phyloP scores from a whole-genome alignment of 2,113 vertebrate genomes.

The Oreocharis arfaki region DNA sequence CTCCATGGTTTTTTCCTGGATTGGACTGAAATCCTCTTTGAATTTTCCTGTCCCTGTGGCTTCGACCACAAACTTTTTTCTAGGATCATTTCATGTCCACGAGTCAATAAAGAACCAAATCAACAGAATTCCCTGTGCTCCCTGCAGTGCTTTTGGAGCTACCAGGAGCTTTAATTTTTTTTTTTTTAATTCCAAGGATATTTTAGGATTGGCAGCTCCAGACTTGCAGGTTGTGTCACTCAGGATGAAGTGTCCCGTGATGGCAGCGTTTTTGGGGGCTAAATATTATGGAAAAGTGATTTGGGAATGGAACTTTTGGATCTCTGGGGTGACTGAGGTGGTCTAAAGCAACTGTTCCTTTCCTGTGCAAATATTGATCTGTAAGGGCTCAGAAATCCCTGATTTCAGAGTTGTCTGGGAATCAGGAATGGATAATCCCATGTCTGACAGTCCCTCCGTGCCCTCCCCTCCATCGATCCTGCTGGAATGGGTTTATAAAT shows the following conservation, averaged over 20 bases:
- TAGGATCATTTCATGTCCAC: background rate
- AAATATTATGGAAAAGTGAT: background rate
- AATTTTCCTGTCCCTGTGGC: background rate
- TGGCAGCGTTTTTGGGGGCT: background rate
- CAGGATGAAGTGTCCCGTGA: background rate
- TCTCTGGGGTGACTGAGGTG: background rate
- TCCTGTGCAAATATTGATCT: background rate
- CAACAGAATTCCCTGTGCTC: background rate
- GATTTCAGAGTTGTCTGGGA: background rate
- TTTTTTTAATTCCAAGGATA: background rate
- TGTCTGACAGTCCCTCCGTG: background rate
- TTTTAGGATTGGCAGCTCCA: background rate
- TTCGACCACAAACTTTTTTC: background rate
- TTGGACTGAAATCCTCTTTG: background rate
- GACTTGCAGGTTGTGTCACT: background rate
- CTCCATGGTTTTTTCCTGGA: background rate
- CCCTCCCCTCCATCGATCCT: background rate
- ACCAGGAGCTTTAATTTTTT: background rate
- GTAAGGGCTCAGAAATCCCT: background rate
- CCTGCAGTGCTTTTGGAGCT: background rate
- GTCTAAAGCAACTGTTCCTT: background rate
- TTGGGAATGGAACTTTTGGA: background rate
- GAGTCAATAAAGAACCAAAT: background rate
- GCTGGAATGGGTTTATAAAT: background rate
- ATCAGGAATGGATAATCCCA: background rate